Base-by-base conservation (phyloP, 2,888 invertebrate species). In the Mellilla xanthometata region DNA sequence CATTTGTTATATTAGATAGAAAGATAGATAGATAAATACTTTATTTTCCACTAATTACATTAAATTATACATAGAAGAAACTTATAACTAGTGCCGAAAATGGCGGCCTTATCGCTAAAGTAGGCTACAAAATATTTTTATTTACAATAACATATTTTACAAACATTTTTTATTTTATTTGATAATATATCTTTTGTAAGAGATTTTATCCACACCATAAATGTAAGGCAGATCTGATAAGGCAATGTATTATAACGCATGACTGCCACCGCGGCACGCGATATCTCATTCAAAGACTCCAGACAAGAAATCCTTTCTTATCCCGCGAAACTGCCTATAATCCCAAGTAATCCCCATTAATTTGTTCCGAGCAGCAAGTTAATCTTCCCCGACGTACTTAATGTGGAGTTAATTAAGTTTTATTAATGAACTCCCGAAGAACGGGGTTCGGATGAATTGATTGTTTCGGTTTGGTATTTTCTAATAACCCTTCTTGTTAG, bases 371-470 rank as follows among this genome's bases (percentile, higher is more conserved):
- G 77, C 74, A 77, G 77, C 71, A 72, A 67, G 76, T 70, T 80
- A 83, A 83, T 82, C 81, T 79, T 60, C 64, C 68, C 76, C 71
- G 80, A 77, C 79, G 77, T 72, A 67, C 76, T 81, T 78, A 83
- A 84, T 81, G 77, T 75, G 70, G 72, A 79, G 76, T 81, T 82
- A 83, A 84, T 85, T 84, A 83, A 81, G 72, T 80, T 77, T 75
- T 72, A 81, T 81, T 81, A 82, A 83, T 80, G 76, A 78, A 77
- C 73, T 68, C 62, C 59, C 59, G 22, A 13, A 27, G 23, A 34
- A 34, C 29, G 10, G 13, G 30, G 34, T 34, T 34, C 26, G 33
- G 10, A 8, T 4, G 38, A 48, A 45, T 39, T 22, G 49, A 47
- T 53, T 44, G 39, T 30, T 29, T 31, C 22, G 9, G 4, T 3